Evolutionary conservation across 2,113 vertebrate genomes (phyloP), one percentile per base, ranked within the genome.

Genomic region (Podarcis cretensis): DNA sequence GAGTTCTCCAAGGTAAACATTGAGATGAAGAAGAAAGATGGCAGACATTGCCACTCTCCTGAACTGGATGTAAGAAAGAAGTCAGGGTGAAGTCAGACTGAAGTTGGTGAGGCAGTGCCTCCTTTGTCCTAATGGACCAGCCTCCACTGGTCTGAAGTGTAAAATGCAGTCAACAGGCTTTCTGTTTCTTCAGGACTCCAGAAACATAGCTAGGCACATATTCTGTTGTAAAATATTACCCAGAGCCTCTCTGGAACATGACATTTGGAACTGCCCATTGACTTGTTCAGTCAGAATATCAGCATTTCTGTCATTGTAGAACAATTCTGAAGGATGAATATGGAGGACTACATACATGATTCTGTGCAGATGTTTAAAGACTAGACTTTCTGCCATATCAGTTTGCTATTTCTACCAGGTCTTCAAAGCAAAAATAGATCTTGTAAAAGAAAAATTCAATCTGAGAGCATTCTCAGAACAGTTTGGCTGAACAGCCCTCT

Each of bases 291-390:
- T 59, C 81, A 77, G 85, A 75, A 90, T 1, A 87, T 48, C 54
- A 90, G 85, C 81, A 54, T 37, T 90, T 87, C 84, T 68, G 27
- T 86, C 30, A 83, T 77, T 89, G 48, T 10, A 77, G 35, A 40
- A 78, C 74, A 87, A 54, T 5, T 81, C 91, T 30, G 4, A 0
- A 32, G 83, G 73, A 92, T 74, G 71, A 90, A 85, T n/a, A 71
- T 18, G 30, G 83, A 88, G 68, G 3, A 25, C 76, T 48, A 54
- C 12, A 4, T 54, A 16, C 27, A 78, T 54, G 14, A 35, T 5
- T 18, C 5, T 57, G 10, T 54, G 0, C 14, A 21, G 12, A 63
- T 63, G 59, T 63, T 73, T 59, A 59, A 59, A 80, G 43, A 59
- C n/a, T 80, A 10, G 6, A 59, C 21, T 10, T 25, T 43, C 20